Evolutionary conservation across 2,797 vertebrate genomes (phyloP), one percentile per base, ranked within the genome.

Genomic region (Crocodylus rhombifer): DNA sequence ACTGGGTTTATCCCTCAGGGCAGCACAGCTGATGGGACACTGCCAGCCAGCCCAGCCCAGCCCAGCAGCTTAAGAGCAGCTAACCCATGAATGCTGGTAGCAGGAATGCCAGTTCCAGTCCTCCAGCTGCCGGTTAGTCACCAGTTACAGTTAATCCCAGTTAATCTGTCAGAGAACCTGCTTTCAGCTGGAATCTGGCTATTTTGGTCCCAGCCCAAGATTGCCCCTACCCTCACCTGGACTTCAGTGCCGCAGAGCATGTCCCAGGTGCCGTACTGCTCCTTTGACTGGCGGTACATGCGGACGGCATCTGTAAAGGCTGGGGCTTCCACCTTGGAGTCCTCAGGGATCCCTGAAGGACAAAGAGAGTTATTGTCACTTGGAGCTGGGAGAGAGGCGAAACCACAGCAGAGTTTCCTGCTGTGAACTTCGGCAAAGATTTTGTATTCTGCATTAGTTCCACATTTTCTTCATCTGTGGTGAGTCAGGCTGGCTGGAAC

Each of bases 251-350:
- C 99, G 2, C 99, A 99, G 92, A 99, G 99, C 99, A 99, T 98
- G 80, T 99, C 99, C 99, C 99, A 99, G 87, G 99, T 99, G 87
- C 99, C 99, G 0, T 99, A 99, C 94, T 99, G 98, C 85, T 99
- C 99, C 92, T 98, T 98, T 0, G 97, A 95, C 97, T 99, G 99
- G 86, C 99, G 98, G 96, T 99, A 98, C 89, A 98, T 98, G 77
- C 99, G 98, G 81, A 99, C 96, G 1, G 99, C 96, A 0, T 99
- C 99, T 0, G 98, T 99, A 97, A 99, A 99, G 1, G 99, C 99
- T 0, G 99, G 99, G 0, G 98, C 99, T 95, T 99, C 98, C 80
- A 99, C 98, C 4, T 96, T 98, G 94, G 97, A 97, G 55, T 99
- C 98, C 97, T 99, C 99, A 0, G 99, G 96, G 86, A 99, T 98